Base-by-base conservation (phyloP, 2,797 vertebrate species). In the Hipposideros larvatus region DNA sequence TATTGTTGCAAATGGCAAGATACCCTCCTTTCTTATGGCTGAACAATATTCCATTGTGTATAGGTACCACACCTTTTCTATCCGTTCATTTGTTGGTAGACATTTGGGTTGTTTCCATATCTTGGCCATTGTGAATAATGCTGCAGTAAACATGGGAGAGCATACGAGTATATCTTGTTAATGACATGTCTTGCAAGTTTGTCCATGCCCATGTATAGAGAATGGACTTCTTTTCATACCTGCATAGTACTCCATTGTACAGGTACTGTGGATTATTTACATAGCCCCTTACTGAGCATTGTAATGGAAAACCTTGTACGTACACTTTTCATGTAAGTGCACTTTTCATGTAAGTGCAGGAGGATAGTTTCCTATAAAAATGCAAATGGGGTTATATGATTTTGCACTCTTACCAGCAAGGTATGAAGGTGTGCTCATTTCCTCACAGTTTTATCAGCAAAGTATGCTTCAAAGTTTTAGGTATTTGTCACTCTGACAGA, bases 331-430 rank as follows among this genome's bases (percentile, higher is more conserved):
- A 5, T 3, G 2, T 85, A 31, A 28, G 34, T 43, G 0, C 31
- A 55, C 24, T 19, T 57, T 61, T 75, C 26, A 5, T 3, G 2
- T 85, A 31, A 28, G 34, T 43, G 0, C 31, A 55, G 66, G 48
- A 75, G 5, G 22, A 5, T 6, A 13, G 18, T 43, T 70, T 92
- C 22, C 80, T 84, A 0, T 73, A n/a, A 59, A 51, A 31, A 68
- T 63, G 63, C 43, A 57, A 48, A 46, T 46, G 41, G 31, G 18
- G 11, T 75, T 43, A 14, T 91, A n/a, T 26, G 61, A 2, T 55
- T 84, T 96, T 68, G 14, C 34, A 34, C 71, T 66, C 22, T 55
- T 61, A 90, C 24, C 43, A 70, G n/a, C 71, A 82, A 41, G 15
- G 34, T 79, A 34, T 74, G 34, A 48, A 53, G 26, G 13, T 2